phyloP scores from a whole-genome alignment of 2,113 vertebrate genomes.

The Tupaia tana region DNA sequence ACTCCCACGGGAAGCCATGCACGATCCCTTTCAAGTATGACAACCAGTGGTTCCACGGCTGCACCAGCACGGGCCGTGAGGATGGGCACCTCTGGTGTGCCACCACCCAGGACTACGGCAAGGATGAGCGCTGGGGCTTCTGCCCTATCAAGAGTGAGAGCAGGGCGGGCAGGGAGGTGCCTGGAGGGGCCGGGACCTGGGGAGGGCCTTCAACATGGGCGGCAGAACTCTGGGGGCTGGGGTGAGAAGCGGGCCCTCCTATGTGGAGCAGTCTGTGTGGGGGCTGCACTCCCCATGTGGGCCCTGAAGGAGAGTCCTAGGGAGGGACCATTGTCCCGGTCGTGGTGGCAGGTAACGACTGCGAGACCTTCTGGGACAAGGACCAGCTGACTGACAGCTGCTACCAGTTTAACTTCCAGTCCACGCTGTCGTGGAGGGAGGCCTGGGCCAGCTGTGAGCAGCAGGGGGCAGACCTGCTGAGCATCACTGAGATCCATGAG shows the following conservation, averaged over 20 bases:
- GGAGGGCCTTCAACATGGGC: neutral
- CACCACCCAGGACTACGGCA: conserved; percentile 95
- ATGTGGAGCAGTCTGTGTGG: neutral
- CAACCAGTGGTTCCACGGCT: conserved; percentile 96
- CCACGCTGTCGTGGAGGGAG: conserved; percentile 95
- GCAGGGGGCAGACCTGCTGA: conserved; percentile 96
- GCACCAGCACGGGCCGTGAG: conserved; percentile 94
- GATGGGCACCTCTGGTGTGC: conserved; percentile 98
- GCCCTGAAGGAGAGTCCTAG: neutral
- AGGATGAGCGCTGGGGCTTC: conserved; percentile 97
- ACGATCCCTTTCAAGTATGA: conserved; percentile 97
- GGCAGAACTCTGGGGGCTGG: accelerated
- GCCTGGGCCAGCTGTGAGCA: conserved; percentile 96
- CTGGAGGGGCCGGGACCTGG: neutral
- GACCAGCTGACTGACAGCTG: conserved; percentile 96
- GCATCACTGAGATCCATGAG: conserved; percentile 97
- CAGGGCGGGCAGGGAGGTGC: accelerated
- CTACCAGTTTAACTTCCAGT: conserved; percentile 99
- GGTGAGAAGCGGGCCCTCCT: neutral
- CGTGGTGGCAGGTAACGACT: conserved; percentile 86
- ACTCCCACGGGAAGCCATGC: conserved; percentile 95
- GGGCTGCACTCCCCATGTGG: neutral
- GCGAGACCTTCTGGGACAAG: conserved; percentile 98
- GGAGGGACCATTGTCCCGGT: neutral
- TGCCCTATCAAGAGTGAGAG: conserved; percentile 97